A percentile compares a stretch with the other conserved stretches of the same genome.
These are phyloP conservation scores for Nephila pilipes DNA, from an alignment of 1,140 invertebrate genomes.

Conservation along the genomic window DNA sequence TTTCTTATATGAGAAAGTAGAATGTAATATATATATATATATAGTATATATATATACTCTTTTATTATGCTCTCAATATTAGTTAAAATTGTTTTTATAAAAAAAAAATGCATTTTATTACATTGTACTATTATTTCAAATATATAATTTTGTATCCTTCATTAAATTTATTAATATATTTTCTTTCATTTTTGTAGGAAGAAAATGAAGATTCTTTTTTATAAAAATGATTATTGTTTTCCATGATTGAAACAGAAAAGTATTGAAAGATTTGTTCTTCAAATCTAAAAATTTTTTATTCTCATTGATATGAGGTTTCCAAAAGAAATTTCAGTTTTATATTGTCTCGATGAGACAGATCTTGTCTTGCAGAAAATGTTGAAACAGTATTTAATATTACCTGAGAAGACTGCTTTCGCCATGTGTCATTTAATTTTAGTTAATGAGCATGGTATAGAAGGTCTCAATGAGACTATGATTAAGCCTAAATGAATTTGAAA, in stretches of 20 bases:
- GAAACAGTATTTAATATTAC: conserved; percentile 67
- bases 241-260: neutral
- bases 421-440: conserved; percentile 66
- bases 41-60: too few relatives aligned
- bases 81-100: too few relatives aligned
- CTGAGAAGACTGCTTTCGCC: conserved; percentile 55
- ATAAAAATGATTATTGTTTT: neutral
- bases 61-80: too few relatives aligned
- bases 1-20: too few relatives aligned
- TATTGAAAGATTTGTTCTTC: neutral
- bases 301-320: conserved; percentile 51
- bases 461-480: conserved; percentile 71
- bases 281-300: conserved; percentile 27
- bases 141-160: too few relatives aligned
- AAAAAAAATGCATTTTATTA: too few relatives aligned
- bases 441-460: conserved; percentile 70
- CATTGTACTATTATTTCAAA: too few relatives aligned
- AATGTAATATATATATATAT: too few relatives aligned
- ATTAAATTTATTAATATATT: too few relatives aligned
- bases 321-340: conserved; percentile 67
- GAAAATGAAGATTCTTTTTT: neutral
- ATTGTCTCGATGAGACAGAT: conserved; percentile 73
- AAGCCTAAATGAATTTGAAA: conserved; percentile 54
- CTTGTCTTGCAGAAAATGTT: conserved; percentile 71
- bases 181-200: too few relatives aligned